Conservation (phyloP, 2,113 vertebrate genomes). For the Heliornis fulica region DNA sequence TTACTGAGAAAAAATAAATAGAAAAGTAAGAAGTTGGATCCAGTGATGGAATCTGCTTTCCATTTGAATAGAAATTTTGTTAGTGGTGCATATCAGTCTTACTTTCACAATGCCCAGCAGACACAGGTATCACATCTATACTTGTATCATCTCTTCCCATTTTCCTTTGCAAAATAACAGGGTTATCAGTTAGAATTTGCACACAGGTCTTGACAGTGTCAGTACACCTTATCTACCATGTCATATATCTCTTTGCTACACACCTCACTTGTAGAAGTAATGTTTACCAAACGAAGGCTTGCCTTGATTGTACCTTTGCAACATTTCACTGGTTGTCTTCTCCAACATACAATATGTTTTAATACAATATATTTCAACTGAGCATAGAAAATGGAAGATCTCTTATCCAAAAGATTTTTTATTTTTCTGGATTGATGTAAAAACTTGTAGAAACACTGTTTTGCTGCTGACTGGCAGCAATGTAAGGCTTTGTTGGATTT, state of each 20-base stretch:
- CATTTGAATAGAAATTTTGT: not conserved
- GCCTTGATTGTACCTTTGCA: not conserved
- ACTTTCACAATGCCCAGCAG: not conserved
- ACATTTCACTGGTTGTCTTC: not conserved
- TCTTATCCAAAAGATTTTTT: not conserved
- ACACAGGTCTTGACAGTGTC: not conserved
- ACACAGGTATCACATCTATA: not conserved
- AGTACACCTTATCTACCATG: not conserved
- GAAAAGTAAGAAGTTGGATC: not conserved
- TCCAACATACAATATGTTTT: not conserved
- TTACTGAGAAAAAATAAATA: not conserved
- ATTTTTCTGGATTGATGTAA: not conserved
- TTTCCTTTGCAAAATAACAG: not conserved
- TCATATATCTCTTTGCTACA: not conserved
- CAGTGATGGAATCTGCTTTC: not conserved
- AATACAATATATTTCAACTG: not conserved
- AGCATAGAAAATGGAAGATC: not conserved
- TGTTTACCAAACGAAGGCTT: not conserved
- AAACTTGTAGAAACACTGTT: not conserved
- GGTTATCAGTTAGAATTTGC: not conserved
- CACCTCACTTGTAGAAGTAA: not conserved
- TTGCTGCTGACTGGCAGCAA: not conserved
- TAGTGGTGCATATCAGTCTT: not conserved
- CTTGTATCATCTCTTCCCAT: not conserved
- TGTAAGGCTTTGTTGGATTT: not conserved